Evolutionary conservation across 2,888 invertebrate species (phyloP), one percentile per base, ranked within the genome.

Genomic region (Leptogaster cylindrica): DNA sequence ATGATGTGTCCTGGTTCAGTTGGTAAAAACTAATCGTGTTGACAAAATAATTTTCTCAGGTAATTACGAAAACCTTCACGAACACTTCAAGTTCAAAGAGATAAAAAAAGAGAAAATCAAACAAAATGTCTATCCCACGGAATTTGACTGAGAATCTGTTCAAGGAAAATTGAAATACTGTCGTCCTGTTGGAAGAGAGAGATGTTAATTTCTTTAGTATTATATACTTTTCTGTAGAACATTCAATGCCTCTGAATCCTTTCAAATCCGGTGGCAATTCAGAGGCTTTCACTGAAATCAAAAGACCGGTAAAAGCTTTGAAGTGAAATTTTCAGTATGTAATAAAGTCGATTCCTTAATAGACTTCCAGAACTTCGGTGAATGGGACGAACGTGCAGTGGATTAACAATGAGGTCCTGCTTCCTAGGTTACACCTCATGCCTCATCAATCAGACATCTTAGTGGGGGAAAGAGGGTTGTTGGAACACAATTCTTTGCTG

Each of bases 371-470:
- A 65, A 65, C 36, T 48, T 36, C 48, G 48, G n/a, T 65, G 64
- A 65, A 69, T 69, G 52, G 65, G 65, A 67, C 46, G 65, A 67
- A 69, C 69, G 69, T 69, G 69, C 69, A 51, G 28, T 25, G 67
- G 55, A 65, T 69, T 69, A 58, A 67, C 67, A 69, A 69, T 69
- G 61, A 69, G 36, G 2, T 12, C 27, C 20, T 31, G 12, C 23
- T 50, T n/a, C 14, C 28, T 1, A 7, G 2, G 8, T 36, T 16
- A 28, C 28, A 5, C n/a, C 28, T 33, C 20, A 6, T 23, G 33
- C 48, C 48, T 18, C 50, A 65, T 65, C 50, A 65, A 65, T 65
- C 64, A 65, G 33, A n/a, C 12, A 7, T 2, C 44, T 48, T 46
- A 12, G 18, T 14, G 33, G 64, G 46, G 18, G 31, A n/a, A n/a